These are phyloP conservation scores for Tetrax tetrax DNA, from an alignment of 2,113 vertebrate species.

Conservation along the genomic window DNA sequence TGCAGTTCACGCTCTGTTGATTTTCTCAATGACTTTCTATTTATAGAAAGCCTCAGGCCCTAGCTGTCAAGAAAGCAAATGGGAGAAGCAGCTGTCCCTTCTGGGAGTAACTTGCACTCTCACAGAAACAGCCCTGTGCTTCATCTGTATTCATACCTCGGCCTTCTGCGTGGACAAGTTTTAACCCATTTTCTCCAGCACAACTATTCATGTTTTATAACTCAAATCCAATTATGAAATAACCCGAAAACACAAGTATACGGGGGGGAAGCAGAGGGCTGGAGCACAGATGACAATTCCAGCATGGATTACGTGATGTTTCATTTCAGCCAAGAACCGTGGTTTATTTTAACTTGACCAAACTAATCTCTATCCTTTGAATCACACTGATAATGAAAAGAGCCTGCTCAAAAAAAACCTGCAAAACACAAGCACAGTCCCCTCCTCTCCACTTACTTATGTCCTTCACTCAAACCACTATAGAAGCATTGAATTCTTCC, in stretches of 20 bases:
- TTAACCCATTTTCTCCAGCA: constrained; percentile 46
- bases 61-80: constrained; percentile 62
- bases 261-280: neutral
- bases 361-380: neutral
- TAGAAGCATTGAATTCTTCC: neutral
- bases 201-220: neutral
- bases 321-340: neutral
- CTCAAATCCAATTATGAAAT: neutral
- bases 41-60: constrained; percentile 63
- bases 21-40: constrained; percentile 76
- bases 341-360: neutral
- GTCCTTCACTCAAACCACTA: neutral
- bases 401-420: neutral
- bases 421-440: neutral
- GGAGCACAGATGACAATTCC: neutral
- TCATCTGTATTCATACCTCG: constrained; percentile 42
- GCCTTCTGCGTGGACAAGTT: neutral
- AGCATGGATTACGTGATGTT: neutral
- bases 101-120: constrained; percentile 49
- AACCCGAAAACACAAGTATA: neutral
- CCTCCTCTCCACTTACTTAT: neutral
- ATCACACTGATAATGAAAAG: neutral
- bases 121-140: neutral
- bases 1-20: constrained; percentile 64
- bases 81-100: constrained; percentile 63